Base-by-base conservation (phyloP, 2,888 invertebrate species). In the Ischnus inquisitorius region DNA sequence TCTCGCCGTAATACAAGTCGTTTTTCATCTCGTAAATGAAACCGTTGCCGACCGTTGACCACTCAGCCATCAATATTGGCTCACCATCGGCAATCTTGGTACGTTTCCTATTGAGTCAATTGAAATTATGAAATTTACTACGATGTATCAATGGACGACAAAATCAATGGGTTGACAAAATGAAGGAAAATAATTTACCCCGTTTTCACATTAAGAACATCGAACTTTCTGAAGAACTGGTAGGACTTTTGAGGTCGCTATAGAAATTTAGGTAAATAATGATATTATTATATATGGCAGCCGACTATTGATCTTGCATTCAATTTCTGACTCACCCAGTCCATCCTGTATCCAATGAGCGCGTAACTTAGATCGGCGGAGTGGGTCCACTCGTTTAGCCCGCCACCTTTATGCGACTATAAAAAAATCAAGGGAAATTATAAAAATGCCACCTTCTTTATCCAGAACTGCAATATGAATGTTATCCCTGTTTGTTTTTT, bases 231-330 rank as follows among this genome's bases (percentile, higher is more conserved):
- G 16, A 95, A 94, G 14, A 94, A 94, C 1, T n/a, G n/a, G n/a
- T n/a, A n/a, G n/a, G 97, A 97, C 91, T 97, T 95, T 51, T 97
- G 94, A 90, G 96, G 97, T 25, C 95, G 94, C 96, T 96, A 93
- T 84, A 93, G 84, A 90, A 86, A 39, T 65, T 74, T 2, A 46
- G 12, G 1, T 1, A 5, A 12, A 4, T 65, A 39, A 19, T 16
- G 2, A 19, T 6, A 6, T n/a, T 19, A 6, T n/a, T n/a, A n/a
- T 6, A 54, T 54, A 6, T 3, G 19, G 16, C 6, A 6, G n/a
- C 3, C 1, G 19, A 22, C 22, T 16, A 54, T 22, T 25, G 28
- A 46, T 62, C 41, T 25, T 46, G 6, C 64, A 39, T 8, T 19
- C 12, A 22, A 12, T 54, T 77, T 74, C 46, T 43, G 54, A 87